Base-by-base conservation (phyloP, 2,113 vertebrate species). In the Corythornis madagascariensis region DNA sequence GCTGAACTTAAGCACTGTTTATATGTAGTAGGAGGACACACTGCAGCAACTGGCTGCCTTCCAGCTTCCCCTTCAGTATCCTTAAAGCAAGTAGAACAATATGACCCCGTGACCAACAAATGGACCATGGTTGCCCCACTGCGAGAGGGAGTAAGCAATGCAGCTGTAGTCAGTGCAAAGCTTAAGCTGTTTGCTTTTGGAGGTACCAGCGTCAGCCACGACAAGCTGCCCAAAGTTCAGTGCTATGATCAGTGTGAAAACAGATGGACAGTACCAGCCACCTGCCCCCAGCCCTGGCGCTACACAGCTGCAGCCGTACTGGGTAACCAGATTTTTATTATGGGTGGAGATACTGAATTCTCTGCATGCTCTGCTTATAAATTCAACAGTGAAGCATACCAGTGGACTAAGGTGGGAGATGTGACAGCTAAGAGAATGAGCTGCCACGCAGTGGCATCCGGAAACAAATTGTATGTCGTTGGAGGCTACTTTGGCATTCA, bases 401-500 rank as follows among this genome's bases (percentile, higher is more conserved):
- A 98, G 87, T 98, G 98, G 98, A 98, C 98, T 93, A 98, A 98
- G 93, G 98, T 98, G 88, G 98, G 98, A 91, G 98, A 98, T 22
- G 98, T 98, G 92, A 98, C 98, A 2, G 98, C 98, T 1, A 98
- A 98, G 81, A 89, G 98, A 88, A 98, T 98, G 98, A 98, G 98
- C 95, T 98, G 98, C 89, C 98, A 98, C 0, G 98, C 98, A 3
- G 98, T 98, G 88, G 98, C 98, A 16, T 98, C 98, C 63, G 98
- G 98, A 86, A 98, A 98, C 97, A 98, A 98, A 47, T 92, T 98
- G 83, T 98, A 98, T 0, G 98, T 98, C 64, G 98, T 98, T 21
- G 98, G 98, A 83, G 98, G 98, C 20, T 98, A 98, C 96, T 98
- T 98, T 13, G 98, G 98, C 66, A 98, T 98, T 89, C 98, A 98